These are phyloP conservation scores for Peromyscus californicus DNA, from an alignment of 2,113 vertebrate genomes.

Conservation along the genomic window DNA sequence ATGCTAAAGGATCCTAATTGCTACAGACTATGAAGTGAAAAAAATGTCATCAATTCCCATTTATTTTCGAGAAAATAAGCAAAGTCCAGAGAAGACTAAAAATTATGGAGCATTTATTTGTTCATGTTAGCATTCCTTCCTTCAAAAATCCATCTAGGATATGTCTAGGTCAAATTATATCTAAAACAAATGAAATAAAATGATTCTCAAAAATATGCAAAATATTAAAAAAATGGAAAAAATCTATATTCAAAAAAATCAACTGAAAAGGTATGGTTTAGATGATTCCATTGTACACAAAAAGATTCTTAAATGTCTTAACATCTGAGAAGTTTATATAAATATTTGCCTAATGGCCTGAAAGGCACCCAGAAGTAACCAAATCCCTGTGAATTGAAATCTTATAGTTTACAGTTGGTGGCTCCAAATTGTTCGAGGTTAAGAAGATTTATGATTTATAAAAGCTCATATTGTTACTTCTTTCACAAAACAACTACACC, in stretches of 20 bases:
- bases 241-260: background rate
- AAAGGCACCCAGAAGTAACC: slow-evolving; percentile 82
- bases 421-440: slow-evolving; percentile 86
- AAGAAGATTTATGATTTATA: slow-evolving; percentile 84
- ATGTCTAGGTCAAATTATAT: slow-evolving; percentile 58
- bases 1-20: slow-evolving; percentile 11
- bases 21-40: background rate
- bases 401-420: slow-evolving; percentile 86
- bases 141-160: background rate
- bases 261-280: slow-evolving; percentile 33
- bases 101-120: background rate
- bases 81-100: slow-evolving; percentile 27
- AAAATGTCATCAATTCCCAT: slow-evolving; percentile 30
- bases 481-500: slow-evolving; percentile 79
- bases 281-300: slow-evolving; percentile 64
- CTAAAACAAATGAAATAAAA: slow-evolving; percentile 65
- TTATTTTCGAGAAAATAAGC: slow-evolving; percentile 46
- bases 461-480: slow-evolving; percentile 84
- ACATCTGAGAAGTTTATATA: slow-evolving; percentile 81
- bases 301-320: slow-evolving; percentile 68
- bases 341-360: slow-evolving; percentile 81
- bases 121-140: background rate
- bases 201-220: slow-evolving; percentile 33
- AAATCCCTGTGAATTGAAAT: slow-evolving; percentile 84
- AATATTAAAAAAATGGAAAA: slow-evolving; percentile 26